Evolutionary conservation across 2,113 vertebrate genomes (phyloP).

Genomic region (Hymenochirus boettgeri): DNA sequence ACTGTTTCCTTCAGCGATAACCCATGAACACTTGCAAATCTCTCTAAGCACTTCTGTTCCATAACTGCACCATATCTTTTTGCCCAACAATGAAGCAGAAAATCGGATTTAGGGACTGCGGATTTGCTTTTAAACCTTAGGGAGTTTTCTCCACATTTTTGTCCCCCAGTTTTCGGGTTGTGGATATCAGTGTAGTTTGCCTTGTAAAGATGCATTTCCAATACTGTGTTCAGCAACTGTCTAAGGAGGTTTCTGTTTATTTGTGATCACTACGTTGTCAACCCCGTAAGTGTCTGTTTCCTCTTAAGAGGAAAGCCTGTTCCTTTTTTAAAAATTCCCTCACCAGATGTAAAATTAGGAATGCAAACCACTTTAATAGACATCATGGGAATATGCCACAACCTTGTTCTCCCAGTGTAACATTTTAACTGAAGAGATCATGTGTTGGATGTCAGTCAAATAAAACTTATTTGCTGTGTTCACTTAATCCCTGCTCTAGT

Average conservation of each 20-base stretch:
- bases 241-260: not conserved
- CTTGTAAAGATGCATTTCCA: constrained; percentile 82
- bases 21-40: constrained; percentile 72
- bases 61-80: constrained; percentile 43
- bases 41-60: constrained; percentile 72
- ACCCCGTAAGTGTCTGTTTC: not conserved
- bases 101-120: constrained; percentile 20
- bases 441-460: constrained; percentile 31
- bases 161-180: constrained; percentile 62
- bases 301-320: not conserved
- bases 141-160: constrained; percentile 49
- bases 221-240: not conserved
- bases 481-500: constrained; percentile 41
- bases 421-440: constrained; percentile 29
- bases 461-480: constrained; percentile 39
- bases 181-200: constrained; percentile 71
- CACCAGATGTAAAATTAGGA: constrained; percentile 47
- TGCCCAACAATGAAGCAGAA: constrained; percentile 54
- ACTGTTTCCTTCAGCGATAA: constrained; percentile 69
- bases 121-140: constrained; percentile 46
- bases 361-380: constrained; percentile 54
- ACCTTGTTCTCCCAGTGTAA: constrained; percentile 33
- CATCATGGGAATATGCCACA: constrained; percentile 54
- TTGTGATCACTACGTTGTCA: not conserved
- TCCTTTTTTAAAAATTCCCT: constrained; percentile 48